Evolutionary conservation across 2,888 invertebrate species (phyloP), one percentile per base, ranked within the genome.

Genomic region (Theodoxus fluviatilis): DNA sequence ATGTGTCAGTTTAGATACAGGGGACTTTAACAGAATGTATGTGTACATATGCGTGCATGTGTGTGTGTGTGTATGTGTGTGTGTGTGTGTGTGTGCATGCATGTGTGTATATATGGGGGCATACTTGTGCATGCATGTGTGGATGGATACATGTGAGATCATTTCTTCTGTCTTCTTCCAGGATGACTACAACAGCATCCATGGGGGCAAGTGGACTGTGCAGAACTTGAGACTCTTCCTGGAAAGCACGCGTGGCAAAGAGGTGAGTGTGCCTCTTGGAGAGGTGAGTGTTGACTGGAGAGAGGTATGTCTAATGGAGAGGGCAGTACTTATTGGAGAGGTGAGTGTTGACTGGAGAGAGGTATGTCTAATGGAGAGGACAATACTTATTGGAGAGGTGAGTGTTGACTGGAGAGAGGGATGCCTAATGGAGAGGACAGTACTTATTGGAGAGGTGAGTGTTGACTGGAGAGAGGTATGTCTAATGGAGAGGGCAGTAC

Each of bases 151-250:
- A 12, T 40, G 65, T 65, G 38, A 18, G 40, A 38, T 18, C 28
- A 28, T 65, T 37, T 65, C n/a, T n/a, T 59, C 31, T 61, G 3
- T 40, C 25, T 52, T 61, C 40, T 81, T 87, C 61, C 78, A 93
- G 93, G 94, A 94, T 38, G 96, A 96, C 85, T 98, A 97, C 86
- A 98, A 98, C 87, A 92, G 91, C 75, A 90, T 95, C 67, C 96
- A 97, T 83, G 97, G 97, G 9, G 97, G 97, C 0, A 98, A 98
- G 89, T 92, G 96, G 91, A 95, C 94, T 68, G 92, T 96, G 15
- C 93, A 95, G 85, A 96, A 97, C 89, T 89, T 98, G 69, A 91
- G 94, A 64, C 89, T 97, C 7, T 96, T 94, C 86, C 89, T 98
- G 81, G 96, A 97, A 86, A 94, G 96, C 68, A 96, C 95, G 0